Evolutionary conservation across 2,113 vertebrate species (phyloP), one percentile per base, ranked within the genome.

Genomic region (Chloropsis cyanopogon): DNA sequence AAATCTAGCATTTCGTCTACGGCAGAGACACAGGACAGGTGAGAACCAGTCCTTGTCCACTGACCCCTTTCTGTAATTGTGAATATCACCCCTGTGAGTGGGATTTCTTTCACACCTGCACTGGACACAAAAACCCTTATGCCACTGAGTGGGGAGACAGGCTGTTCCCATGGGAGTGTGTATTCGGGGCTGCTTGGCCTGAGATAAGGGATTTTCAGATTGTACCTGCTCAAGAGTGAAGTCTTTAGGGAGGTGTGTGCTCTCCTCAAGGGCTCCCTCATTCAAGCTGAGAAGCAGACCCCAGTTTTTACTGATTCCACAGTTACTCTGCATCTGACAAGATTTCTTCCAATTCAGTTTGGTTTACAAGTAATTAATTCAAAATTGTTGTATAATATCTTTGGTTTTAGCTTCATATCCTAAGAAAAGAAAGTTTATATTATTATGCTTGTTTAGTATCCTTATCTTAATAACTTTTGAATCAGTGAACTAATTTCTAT

Each of bases 1-100:
- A 79, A 95, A 96, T 97, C 94, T 92, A 96, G 95, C 95, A 96
- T 96, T 97, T 96, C 96, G 77, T 96, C 95, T 97, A 95, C 96
- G 96, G 88, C 96, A 97, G 95, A 97, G 96, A 96, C 95, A 96
- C 96, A 95, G 96, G 95, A 96, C 96, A 97, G 94, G 95, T 97
- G 96, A 97, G 95, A 97, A 88, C 94, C 95, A 88, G 96, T 95
- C 96, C 95, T 96, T 96, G 96, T 95, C 96, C 94, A 95, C 66
- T 94, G 95, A 96, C 72, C 47, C 80, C 68, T 91, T 92, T 96
- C 79, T 94, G 82, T 95, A 73, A 86, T 19, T 90, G 94, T 94
- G 61, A 85, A 44, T 90, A 44, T 50, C 63, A 49, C 75, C 86
- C 50, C 39, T 87, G 63, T 80, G 73, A 77, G 46, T 53, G 82